These are phyloP conservation scores for Cettia cetti DNA, from an alignment of 2,113 vertebrate species.

Conservation along the genomic window DNA sequence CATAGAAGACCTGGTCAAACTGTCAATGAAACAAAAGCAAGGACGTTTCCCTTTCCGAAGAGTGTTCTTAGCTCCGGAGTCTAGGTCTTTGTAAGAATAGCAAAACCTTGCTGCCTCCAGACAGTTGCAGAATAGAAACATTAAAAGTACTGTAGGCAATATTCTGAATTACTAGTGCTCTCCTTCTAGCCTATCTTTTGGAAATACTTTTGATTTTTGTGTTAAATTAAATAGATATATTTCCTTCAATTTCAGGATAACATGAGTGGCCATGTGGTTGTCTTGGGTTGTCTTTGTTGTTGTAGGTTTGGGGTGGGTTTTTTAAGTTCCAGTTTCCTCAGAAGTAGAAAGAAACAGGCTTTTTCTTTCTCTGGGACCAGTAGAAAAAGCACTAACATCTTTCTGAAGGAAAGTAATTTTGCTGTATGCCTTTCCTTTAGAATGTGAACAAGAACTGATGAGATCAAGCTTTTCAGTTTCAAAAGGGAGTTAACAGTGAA, in stretches of 20 bases:
- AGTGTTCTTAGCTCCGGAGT: background rate
- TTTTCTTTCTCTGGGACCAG: background rate
- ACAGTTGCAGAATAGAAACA: background rate
- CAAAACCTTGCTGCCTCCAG: background rate
- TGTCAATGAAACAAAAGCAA: background rate
- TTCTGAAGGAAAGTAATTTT: background rate
- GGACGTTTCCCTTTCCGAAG: background rate
- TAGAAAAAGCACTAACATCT: background rate
- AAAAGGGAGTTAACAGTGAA: slow-evolving; percentile 1
- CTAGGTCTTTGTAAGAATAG: background rate
- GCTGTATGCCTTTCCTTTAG: background rate
- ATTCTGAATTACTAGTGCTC: background rate
- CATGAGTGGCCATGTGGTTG: background rate
- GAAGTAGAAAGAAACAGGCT: background rate
- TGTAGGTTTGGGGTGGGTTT: background rate
- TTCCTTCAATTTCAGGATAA: background rate
- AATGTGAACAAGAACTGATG: background rate
- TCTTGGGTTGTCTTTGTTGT: background rate
- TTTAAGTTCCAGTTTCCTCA: background rate
- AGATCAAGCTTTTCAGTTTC: background rate
- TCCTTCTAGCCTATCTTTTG: background rate
- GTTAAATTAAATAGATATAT: background rate
- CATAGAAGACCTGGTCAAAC: background rate
- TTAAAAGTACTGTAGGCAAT: background rate
- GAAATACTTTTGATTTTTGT: background rate